phyloP scores from a whole-genome alignment of 2,113 vertebrate species.

The Cynocephalus volans region DNA sequence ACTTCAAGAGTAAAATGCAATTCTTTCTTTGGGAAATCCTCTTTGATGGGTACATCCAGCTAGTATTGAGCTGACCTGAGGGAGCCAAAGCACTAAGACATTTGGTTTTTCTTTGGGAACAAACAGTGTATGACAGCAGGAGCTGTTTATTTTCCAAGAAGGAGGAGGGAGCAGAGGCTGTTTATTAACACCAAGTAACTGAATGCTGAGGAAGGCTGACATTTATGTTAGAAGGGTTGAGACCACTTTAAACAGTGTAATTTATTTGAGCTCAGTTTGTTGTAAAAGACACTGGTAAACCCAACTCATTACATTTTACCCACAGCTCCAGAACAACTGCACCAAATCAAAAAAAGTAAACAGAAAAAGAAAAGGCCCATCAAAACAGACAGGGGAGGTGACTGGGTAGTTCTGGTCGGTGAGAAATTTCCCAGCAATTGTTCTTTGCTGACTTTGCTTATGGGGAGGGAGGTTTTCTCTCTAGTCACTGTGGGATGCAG shows the following conservation, averaged over 20 bases:
- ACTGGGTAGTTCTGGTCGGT: constrained; percentile 72
- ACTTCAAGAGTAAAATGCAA: constrained; percentile 18
- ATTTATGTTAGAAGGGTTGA: constrained; percentile 59
- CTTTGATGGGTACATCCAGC: not conserved
- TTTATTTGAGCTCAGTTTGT: constrained; percentile 71
- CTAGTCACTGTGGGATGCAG: constrained; percentile 85
- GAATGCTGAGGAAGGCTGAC: constrained; percentile 66
- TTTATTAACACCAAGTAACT: constrained; percentile 74
- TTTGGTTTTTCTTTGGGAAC: constrained; percentile 37
- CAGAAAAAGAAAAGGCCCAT: not conserved
- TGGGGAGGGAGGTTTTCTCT: constrained; percentile 85
- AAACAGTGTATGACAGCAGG: constrained; percentile 50
- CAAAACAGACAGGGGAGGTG: not conserved
- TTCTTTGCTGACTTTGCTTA: constrained; percentile 82
- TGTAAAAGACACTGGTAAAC: constrained; percentile 74
- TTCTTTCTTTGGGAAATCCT: not conserved
- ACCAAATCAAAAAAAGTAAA: no score
- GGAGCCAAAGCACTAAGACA: constrained; percentile 14
- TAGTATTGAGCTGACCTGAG: not conserved
- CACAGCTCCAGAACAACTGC: constrained; percentile 26
- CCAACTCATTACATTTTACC: not conserved
- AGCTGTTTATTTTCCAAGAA: constrained; percentile 65
- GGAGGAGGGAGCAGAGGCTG: constrained; percentile 57
- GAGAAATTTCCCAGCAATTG: constrained; percentile 83
- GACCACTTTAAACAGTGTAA: constrained; percentile 64